These are phyloP conservation scores for Phataginus tricuspis DNA, from an alignment of 2,797 vertebrate species.

Conservation along the genomic window DNA sequence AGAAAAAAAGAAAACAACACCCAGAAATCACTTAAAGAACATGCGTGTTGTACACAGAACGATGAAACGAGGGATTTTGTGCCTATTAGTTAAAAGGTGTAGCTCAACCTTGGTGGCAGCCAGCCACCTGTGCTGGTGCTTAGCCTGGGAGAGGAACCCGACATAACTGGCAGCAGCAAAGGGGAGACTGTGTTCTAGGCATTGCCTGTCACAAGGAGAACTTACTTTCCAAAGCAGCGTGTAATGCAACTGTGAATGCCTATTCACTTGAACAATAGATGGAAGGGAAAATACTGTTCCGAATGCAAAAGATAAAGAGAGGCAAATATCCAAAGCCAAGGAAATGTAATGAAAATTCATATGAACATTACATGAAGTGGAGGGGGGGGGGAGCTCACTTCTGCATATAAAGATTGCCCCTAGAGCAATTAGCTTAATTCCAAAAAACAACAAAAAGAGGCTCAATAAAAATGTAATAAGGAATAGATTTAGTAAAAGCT, in stretches of 20 bases:
- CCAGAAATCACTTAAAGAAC: slow-evolving; percentile 40
- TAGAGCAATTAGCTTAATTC: slow-evolving; percentile 20
- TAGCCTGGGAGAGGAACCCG: not conserved
- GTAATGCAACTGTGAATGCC: slow-evolving; percentile 1
- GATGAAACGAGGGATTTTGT: not conserved
- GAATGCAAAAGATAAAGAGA: slow-evolving; percentile 23
- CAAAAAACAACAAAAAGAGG: not conserved
- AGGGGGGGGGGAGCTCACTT: not conserved
- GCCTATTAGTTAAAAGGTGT: slow-evolving; percentile 27
- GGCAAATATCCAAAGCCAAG: slow-evolving; percentile 26
- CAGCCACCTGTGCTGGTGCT: not conserved
- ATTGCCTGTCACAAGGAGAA: not conserved
- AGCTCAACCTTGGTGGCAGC: not conserved
- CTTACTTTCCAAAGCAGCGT: slow-evolving; percentile 44
- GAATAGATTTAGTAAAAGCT: not conserved
- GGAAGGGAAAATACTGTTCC: slow-evolving; percentile 22
- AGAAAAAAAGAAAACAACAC: not conserved
- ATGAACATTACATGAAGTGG: not conserved
- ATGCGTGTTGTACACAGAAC: slow-evolving; percentile 41
- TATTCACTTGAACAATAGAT: slow-evolving; percentile 21
- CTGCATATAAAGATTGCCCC: not conserved
- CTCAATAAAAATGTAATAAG: not conserved
- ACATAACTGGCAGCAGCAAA: not conserved
- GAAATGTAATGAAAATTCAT: slow-evolving; percentile 5
- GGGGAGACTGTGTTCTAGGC: not conserved